phyloP scores from a whole-genome alignment of 2,113 vertebrate species.

The Sprattus sprattus region DNA sequence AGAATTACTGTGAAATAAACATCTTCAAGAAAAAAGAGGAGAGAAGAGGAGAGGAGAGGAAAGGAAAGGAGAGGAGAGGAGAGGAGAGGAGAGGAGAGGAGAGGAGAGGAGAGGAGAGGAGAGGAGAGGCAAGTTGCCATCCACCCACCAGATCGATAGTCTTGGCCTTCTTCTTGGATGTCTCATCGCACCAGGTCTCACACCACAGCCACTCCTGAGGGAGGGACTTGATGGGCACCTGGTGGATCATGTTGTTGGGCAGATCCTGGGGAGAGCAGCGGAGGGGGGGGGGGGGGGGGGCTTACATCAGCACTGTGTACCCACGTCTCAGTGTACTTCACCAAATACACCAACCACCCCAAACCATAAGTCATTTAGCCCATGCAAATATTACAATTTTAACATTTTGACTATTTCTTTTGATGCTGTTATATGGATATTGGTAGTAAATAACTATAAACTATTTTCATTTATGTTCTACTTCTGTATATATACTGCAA shows the following conservation, averaged over 20 bases:
- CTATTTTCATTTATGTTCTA: no score
- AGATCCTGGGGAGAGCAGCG: conserved; percentile 77
- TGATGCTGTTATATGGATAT: no score
- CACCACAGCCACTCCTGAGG: conserved; percentile 99
- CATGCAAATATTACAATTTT: no score
- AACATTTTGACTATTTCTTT: no score
- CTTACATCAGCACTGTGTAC: neutral
- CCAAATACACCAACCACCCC: no score
- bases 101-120: neutral
- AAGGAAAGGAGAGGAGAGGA: neutral
- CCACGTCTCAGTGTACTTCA: no score
- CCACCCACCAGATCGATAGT: conserved; percentile 92
- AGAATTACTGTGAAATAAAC: no score
- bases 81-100: neutral
- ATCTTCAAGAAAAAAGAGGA: neutral
- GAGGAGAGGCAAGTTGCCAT: neutral
- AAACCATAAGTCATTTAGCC: neutral
- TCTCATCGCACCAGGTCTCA: conserved; percentile 95
- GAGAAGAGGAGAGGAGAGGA: neutral
- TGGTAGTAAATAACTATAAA: no score
- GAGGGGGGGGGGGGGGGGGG: no score
- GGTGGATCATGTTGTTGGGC: conserved; percentile 99
- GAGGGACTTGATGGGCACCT: conserved; percentile 96
- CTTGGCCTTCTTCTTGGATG: conserved; percentile 89
- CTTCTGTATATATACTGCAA: no score